phyloP scores from a whole-genome alignment of 2,797 vertebrate genomes.

The Phaenicophaeus curvirostris region DNA sequence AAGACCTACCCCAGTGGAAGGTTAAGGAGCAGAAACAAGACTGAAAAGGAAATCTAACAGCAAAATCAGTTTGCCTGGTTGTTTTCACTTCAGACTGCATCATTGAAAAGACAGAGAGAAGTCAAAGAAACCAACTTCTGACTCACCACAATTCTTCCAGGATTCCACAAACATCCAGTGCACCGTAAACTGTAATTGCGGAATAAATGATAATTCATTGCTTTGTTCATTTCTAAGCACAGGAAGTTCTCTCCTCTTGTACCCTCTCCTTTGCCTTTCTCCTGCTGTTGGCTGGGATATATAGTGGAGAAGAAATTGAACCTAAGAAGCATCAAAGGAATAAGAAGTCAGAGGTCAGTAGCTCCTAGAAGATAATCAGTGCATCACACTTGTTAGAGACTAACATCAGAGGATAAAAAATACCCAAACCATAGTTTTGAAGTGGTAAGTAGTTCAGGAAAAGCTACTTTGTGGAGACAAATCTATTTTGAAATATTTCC shows the following conservation, averaged over 20 bases:
- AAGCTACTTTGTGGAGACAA: not conserved
- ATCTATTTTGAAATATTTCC: not conserved
- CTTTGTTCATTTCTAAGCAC: not conserved
- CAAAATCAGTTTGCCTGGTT: not conserved
- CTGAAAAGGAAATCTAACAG: not conserved
- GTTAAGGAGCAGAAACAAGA: not conserved
- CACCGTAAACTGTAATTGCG: not conserved
- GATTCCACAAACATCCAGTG: not conserved
- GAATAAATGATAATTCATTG: not conserved
- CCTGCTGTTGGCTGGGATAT: not conserved
- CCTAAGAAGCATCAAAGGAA: not conserved
- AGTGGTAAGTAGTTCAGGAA: not conserved
- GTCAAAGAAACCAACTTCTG: not conserved
- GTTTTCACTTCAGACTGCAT: not conserved
- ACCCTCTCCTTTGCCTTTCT: not conserved
- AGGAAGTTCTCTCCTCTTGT: not conserved
- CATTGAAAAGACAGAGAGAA: not conserved
- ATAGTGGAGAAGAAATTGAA: not conserved
- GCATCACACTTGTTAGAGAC: not conserved
- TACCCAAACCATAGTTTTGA: not conserved
- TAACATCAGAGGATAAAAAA: slow-evolving; percentile 10
- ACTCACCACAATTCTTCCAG: not conserved
- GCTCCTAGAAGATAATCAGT: not conserved
- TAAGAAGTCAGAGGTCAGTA: slow-evolving; percentile 14
- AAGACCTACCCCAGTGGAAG: not conserved